These are phyloP conservation scores for Arnoldichthys spilopterus DNA, from an alignment of 2,797 vertebrate species.

Conservation along the genomic window DNA sequence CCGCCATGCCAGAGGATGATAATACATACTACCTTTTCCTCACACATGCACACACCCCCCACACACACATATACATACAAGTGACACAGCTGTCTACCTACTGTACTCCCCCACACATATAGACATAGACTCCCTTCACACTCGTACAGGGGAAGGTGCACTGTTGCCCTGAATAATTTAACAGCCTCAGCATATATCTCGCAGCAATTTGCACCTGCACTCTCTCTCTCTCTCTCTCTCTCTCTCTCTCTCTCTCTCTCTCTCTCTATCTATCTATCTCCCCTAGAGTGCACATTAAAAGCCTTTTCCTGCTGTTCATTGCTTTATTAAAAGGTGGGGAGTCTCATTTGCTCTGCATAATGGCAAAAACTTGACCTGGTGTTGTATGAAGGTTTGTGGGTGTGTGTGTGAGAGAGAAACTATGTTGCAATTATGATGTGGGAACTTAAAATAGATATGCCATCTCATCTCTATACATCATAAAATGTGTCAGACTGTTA, in stretches of 20 bases:
- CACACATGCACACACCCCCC: background rate
- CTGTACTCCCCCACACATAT: conserved; percentile 20
- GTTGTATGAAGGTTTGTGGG: background rate
- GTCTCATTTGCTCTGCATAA: background rate
- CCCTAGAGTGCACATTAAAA: background rate
- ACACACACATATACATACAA: background rate
- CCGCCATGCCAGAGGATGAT: background rate
- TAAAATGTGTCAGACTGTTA: conserved; percentile 1
- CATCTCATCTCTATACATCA: background rate
- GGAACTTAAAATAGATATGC: background rate
- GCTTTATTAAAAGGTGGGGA: background rate
- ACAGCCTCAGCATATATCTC: conserved; percentile 13
- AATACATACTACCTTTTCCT: background rate
- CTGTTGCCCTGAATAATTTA: conserved; percentile 47
- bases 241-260: background rate
- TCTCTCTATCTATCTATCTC: background rate
- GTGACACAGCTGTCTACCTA: conserved; percentile 33
- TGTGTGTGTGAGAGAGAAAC: background rate
- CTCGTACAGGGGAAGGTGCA: conserved; percentile 13
- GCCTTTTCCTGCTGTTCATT: background rate
- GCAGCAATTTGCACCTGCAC: conserved; percentile 35
- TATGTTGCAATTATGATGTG: background rate
- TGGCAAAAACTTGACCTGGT: background rate
- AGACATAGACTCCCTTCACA: conserved; percentile 27
- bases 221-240: background rate